Conservation (phyloP, 2,888 invertebrate species). For the Stenodema calcarata region DNA sequence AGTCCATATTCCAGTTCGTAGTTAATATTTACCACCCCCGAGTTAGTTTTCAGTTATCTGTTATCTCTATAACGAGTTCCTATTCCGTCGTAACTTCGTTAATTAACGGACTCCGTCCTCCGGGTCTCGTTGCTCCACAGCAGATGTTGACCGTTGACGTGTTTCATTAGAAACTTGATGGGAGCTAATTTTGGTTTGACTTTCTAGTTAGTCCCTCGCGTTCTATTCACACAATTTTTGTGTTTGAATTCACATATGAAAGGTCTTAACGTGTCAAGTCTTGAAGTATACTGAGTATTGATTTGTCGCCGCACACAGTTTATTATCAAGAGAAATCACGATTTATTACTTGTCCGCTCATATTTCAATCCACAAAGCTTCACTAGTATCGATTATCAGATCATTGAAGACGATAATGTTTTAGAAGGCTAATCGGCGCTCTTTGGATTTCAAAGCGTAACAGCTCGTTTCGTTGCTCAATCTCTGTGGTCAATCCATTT, state of each 20-base stretch:
- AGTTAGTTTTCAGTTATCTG: background rate
- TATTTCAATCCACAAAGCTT: too few species aligned
- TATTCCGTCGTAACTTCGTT: background rate
- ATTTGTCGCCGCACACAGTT: too few species aligned
- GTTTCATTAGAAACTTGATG: background rate
- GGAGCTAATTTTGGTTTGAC: background rate
- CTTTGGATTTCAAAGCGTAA: background rate
- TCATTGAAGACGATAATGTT: too few species aligned
- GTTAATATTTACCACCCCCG: too few species aligned
- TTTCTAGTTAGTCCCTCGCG: background rate
- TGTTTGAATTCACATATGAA: too few species aligned
- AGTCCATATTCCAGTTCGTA: too few species aligned
- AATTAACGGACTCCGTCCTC: background rate
- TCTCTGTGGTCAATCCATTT: slow-evolving; percentile 13
- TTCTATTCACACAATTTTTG: too few species aligned
- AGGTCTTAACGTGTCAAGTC: too few species aligned
- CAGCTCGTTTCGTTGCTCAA: background rate
- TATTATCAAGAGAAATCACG: too few species aligned
- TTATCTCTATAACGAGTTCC: background rate
- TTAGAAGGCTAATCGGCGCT: background rate
- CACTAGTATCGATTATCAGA: too few species aligned
- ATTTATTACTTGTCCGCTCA: too few species aligned
- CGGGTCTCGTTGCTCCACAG: background rate
- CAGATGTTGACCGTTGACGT: background rate
- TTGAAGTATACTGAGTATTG: too few species aligned